Evolutionary conservation across 35 echinoderm and acorn worm species (phyloP).

Genomic region (Hemicentrotus pulcherrimus): DNA sequence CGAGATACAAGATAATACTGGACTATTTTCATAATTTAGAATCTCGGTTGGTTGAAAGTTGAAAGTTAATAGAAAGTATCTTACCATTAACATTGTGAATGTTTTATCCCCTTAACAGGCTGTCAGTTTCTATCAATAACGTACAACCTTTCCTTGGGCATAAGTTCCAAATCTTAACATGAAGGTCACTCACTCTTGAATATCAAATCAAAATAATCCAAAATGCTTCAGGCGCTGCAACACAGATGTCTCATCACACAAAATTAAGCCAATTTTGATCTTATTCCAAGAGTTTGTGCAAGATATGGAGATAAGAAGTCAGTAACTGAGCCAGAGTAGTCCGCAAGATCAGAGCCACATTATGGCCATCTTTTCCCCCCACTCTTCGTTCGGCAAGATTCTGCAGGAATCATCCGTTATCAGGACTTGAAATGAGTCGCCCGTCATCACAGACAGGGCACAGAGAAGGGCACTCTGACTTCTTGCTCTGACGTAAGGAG

Average conservation of each 20-base stretch:
- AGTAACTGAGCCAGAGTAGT: background rate
- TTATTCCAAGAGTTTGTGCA: background rate
- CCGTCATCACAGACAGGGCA: background rate
- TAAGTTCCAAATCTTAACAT: background rate
- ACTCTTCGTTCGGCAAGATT: background rate
- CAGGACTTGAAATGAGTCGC: background rate
- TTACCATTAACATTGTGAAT: background rate
- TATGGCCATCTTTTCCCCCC: background rate
- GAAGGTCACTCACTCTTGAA: background rate
- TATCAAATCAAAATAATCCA: conserved; percentile 4
- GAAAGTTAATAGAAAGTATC: background rate
- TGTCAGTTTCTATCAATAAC: background rate
- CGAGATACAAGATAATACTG: no score
- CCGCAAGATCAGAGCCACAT: background rate
- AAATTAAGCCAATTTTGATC: conserved; percentile 19
- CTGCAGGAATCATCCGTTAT: conserved; percentile 2
- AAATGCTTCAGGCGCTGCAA: background rate
- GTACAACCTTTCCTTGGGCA: background rate
- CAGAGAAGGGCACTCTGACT: background rate
- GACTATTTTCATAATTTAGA: background rate
- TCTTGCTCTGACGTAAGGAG: background rate
- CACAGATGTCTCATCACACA: background rate
- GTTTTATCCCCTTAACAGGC: background rate
- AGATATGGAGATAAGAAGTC: background rate
- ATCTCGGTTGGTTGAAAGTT: background rate